A percentile compares a stretch with the other conserved stretches of the same genome.
These are phyloP conservation scores for Cephalopterus ornatus DNA, from an alignment of 2,113 vertebrate genomes.

Conservation along the genomic window DNA sequence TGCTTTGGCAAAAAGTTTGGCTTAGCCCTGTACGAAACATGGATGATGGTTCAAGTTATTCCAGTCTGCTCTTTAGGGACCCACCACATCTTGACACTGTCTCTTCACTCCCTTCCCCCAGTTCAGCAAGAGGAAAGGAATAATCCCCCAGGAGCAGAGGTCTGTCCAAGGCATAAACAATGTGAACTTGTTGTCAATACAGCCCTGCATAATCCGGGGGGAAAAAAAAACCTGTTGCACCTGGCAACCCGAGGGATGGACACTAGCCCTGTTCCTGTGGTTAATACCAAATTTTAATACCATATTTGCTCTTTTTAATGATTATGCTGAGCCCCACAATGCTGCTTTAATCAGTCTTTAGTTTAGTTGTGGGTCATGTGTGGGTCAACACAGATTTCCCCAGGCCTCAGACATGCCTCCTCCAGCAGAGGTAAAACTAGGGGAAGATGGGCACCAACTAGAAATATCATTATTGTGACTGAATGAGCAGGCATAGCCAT, in stretches of 20 bases:
- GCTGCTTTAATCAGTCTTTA: not conserved
- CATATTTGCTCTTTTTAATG: not conserved
- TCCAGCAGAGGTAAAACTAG: not conserved
- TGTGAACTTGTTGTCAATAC: not conserved
- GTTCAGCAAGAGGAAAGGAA: not conserved
- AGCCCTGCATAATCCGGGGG: not conserved
- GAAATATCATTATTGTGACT: not conserved
- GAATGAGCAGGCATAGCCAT: not conserved
- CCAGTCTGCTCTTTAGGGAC: not conserved
- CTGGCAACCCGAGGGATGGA: not conserved
- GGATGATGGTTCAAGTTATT: not conserved
- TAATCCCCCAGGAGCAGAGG: not conserved
- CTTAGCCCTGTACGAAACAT: not conserved
- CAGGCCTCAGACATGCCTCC: not conserved
- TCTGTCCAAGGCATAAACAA: not conserved
- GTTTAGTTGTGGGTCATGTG: not conserved
- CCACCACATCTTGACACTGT: no score
- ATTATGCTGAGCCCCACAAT: not conserved
- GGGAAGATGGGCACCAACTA: not conserved
- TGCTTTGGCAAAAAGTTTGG: not conserved
- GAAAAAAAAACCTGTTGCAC: accelerated
- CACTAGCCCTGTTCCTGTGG: not conserved
- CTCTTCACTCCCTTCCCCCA: not conserved
- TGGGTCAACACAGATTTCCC: not conserved
- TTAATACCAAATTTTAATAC: no score